Conservation (phyloP, 2,888 invertebrate species). For the Vannuccia rotundouncinata region DNA sequence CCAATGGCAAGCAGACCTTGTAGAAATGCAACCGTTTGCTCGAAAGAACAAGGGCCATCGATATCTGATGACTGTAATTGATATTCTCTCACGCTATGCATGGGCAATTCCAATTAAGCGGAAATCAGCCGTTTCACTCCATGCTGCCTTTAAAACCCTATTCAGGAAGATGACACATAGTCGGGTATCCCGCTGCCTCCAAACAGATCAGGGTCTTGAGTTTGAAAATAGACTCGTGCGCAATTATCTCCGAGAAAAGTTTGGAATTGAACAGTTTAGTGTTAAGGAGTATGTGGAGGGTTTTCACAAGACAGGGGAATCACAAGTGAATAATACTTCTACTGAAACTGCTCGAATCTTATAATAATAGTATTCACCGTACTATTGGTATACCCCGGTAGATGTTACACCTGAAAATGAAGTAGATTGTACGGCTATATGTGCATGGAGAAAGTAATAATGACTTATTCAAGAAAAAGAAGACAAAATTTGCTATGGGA, state of each 20-base stretch:
- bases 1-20: not conserved
- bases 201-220: not conserved
- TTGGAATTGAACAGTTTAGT: not conserved
- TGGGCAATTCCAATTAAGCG: not conserved
- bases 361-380: not conserved
- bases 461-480: not conserved
- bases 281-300: not conserved
- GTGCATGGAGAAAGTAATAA: not conserved
- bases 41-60: not conserved
- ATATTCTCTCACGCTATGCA: not conserved
- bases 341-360: not conserved
- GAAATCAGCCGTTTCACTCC: not conserved
- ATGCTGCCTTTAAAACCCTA: not conserved
- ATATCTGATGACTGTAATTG: not conserved
- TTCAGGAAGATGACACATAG: not conserved
- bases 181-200: not conserved
- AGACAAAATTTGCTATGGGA: slow-evolving; percentile 10
- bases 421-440: not conserved
- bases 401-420: slow-evolving; percentile 13
- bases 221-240: not conserved
- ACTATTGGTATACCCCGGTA: not conserved
- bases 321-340: not conserved
- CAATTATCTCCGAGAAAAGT: not conserved
- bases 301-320: not conserved
- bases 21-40: not conserved